A percentile compares a stretch with the other conserved stretches of the same genome.
Evolutionary conservation across 2,113 vertebrate species (phyloP).

Genomic region (Microtus ochrogaster): DNA sequence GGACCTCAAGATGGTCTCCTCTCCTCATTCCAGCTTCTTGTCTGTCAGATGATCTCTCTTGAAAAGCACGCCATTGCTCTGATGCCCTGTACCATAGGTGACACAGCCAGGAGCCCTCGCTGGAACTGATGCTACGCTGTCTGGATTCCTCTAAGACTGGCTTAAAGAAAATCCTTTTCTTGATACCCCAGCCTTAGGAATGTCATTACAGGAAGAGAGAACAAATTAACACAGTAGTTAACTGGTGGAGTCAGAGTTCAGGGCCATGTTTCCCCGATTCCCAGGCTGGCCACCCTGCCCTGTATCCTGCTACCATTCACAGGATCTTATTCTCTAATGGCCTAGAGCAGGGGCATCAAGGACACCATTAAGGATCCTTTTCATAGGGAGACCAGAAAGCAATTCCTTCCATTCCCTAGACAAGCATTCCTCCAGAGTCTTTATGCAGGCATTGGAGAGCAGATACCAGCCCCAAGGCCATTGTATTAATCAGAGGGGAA

Average conservation of each 20-base stretch:
- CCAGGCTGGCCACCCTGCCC: accelerated
- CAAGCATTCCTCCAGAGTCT: not conserved
- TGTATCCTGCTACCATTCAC: not conserved
- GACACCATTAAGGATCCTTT: not conserved
- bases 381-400: not conserved
- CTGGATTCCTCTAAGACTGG: not conserved
- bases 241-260: not conserved
- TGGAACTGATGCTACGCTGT: not conserved
- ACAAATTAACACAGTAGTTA: not conserved
- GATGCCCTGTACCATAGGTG: not conserved
- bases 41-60: not conserved
- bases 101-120: not conserved
- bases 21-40: not conserved
- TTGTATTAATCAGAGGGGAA: constrained; percentile 30
- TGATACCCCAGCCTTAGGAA: not conserved
- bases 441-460: not conserved
- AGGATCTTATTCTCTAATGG: accelerated
- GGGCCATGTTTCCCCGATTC: not conserved
- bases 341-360: not conserved
- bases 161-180: not conserved
- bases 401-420: not conserved
- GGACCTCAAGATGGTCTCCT: no score
- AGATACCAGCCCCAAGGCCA: not conserved
- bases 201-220: not conserved
- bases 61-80: not conserved